Conservation (phyloP, 53 echinoderm and acorn worm genomes). For the Antedon mediterranea region DNA sequence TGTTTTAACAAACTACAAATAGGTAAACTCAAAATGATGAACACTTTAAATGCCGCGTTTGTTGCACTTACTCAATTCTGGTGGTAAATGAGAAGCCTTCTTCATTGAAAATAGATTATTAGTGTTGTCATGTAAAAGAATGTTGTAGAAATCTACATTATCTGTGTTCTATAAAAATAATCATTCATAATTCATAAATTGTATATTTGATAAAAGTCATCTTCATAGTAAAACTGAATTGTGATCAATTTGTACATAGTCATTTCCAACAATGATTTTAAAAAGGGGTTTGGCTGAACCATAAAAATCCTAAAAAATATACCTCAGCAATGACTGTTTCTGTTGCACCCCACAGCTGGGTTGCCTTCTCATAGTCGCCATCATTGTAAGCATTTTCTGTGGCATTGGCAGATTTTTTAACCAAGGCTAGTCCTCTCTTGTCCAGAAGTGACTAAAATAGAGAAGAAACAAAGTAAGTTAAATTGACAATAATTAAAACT, state of each 20-base stretch:
- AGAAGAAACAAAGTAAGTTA: not conserved
- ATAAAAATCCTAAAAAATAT: too few species aligned
- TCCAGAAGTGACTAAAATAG: slow-evolving; percentile 60
- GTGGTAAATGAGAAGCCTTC: not conserved
- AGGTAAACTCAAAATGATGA: not conserved
- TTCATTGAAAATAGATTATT: not conserved
- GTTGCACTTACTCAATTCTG: slow-evolving; percentile 2
- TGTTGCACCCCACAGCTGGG: slow-evolving; percentile 31
- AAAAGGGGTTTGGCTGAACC: too few species aligned
- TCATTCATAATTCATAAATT: too few species aligned
- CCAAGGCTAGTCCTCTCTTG: slow-evolving; percentile 25
- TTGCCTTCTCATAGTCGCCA: slow-evolving; percentile 38
- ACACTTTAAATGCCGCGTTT: not conserved
- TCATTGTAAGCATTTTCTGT: slow-evolving; percentile 37
- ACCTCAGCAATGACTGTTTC: slow-evolving; percentile 47
- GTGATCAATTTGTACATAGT: too few species aligned
- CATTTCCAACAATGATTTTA: too few species aligned
- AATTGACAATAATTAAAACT: not conserved
- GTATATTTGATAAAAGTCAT: too few species aligned
- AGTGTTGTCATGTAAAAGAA: slow-evolving; percentile 41
- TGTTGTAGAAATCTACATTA: slow-evolving; percentile 87
- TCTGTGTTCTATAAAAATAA: slow-evolving; percentile 37
- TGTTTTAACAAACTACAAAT: not conserved
- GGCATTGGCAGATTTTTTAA: slow-evolving; percentile 33
- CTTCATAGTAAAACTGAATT: too few species aligned